Evolutionary conservation across 2,113 vertebrate species (phyloP), one percentile per base, ranked within the genome.

Genomic region (Pleuronectes platessa): DNA sequence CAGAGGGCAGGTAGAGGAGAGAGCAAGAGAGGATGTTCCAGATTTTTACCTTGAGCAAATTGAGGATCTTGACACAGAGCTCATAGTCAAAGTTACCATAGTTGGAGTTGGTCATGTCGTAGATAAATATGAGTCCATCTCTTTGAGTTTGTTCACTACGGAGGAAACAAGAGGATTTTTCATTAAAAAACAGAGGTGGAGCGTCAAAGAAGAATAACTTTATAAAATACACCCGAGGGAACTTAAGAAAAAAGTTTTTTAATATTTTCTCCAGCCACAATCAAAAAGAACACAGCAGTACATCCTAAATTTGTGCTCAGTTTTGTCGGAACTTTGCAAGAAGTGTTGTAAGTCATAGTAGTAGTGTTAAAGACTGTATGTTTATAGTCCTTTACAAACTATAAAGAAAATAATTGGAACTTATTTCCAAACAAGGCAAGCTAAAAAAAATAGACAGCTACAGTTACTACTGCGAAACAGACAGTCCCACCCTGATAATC

Each of bases 41-140:
- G 14, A 56, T 51, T 66, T 70, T 89, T 88, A 95, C 94, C 92
- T 95, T 95, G 23, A 95, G 94, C 60, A 95, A 91, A 91, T 95
- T 92, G 47, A 95, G 91, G 68, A 95, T 95, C 91, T 95, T 95
- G 76, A 94, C 94, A 78, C 94, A 95, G 61, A 95, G 93, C n/a
- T 95, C 94, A 51, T 95, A 95, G 87, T 95, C 94, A 82, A 95
- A 95, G 88, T 95, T 95, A 68, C 83, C 85, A 47, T 95, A 95
- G 59, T 79, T 92, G 55, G 94, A 95, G 89, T 93, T 94, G 78
- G 94, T 95, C 94, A 95, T 95, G 86, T 95, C 94, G 47, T 95
- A 95, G 89, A 95, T 95, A 90, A 95, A 95, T 87, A 95, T 90
- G n/a, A 95, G 93, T 11, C 94, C 94, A 2, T 94, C 94, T 84